Base-by-base conservation (phyloP, 2,888 invertebrate genomes). In the Drosophila setosimentum region DNA sequence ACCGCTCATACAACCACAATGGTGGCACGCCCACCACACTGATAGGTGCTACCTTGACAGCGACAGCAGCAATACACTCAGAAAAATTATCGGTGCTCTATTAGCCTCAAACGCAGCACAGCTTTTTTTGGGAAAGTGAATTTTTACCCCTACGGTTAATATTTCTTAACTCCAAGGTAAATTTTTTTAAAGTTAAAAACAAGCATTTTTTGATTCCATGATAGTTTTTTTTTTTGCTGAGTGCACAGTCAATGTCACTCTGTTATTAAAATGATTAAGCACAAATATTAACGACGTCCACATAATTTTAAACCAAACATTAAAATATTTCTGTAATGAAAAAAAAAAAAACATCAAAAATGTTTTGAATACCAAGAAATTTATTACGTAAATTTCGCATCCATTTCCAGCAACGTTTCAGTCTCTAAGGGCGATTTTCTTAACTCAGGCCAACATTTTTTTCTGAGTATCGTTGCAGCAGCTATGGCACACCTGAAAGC, bases 1-100 rank as follows among this genome's bases (percentile, higher is more conserved):
- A 78, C 86, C 68, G 62, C 75, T 59, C 54, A 18, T 61, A 57
- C 69, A 62, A 57, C 61, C 76, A 55, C 54, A 69, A 18, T 54
- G 18, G 18, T 54, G 74, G 73, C 73, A 64, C 59, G 68, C 65
- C 51, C 58, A 68, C 53, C 64, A 35, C 49, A 42, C 54, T 50
- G 68, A 63, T 59, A 75, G 73, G 61, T 59, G 55, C 60, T 37
- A 51, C 64, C 49, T 40, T 68, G 55, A 55, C 42, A 60, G 58
- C 55, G 59, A 68, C 67, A 73, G 58, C 50, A 37, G 30, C 29
- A 30, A 13, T 37, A n/a, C 35, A 55, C 55, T 37, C n/a, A 37
- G n/a, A 53, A 21, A 53, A 53, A 24, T 13, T 13, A 21, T 24
- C 2, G n/a, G 32, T 30, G 13, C 11, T 29, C 11, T 5, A n/a